Percentiles rank a stretch among this genome's conserved stretches.
Evolutionary conservation across 2,113 vertebrate genomes (phyloP).

Genomic region (Peromyscus maniculatus): DNA sequence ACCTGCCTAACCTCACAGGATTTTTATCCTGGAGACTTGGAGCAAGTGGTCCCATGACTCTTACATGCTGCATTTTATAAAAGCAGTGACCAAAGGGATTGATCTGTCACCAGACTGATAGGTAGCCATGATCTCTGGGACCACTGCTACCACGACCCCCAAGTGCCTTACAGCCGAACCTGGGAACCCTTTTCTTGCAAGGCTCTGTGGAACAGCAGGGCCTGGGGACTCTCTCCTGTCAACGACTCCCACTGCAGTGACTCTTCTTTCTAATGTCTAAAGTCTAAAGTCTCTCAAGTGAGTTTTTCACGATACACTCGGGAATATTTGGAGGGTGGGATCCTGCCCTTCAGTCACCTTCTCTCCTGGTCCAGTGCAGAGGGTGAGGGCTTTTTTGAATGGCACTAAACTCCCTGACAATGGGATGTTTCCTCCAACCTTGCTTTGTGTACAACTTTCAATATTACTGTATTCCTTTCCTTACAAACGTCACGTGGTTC

Average conservation of each 20-base stretch:
- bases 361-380: not conserved
- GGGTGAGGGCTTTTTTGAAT: not conserved
- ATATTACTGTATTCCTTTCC: not conserved
- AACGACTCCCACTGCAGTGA: too few species aligned
- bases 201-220: not conserved
- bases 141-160: not conserved
- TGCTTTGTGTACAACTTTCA: not conserved
- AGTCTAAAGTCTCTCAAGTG: not conserved
- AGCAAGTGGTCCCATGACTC: not conserved
- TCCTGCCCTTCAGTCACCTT: not conserved
- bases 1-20: not conserved
- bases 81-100: not conserved
- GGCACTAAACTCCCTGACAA: not conserved
- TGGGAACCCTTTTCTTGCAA: not conserved
- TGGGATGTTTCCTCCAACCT: not conserved
- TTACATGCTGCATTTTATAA: too few species aligned
- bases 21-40: not conserved
- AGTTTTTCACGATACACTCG: fast-evolving
- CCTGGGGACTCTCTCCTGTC: not conserved
- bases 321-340: not conserved
- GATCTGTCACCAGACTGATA: too few species aligned
- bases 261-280: not conserved
- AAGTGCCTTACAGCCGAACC: not conserved
- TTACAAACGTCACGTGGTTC: not conserved
- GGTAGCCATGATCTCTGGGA: too few species aligned